Conservation (phyloP, 1,140 invertebrate genomes). For the Phenacoccus solenopsis region DNA sequence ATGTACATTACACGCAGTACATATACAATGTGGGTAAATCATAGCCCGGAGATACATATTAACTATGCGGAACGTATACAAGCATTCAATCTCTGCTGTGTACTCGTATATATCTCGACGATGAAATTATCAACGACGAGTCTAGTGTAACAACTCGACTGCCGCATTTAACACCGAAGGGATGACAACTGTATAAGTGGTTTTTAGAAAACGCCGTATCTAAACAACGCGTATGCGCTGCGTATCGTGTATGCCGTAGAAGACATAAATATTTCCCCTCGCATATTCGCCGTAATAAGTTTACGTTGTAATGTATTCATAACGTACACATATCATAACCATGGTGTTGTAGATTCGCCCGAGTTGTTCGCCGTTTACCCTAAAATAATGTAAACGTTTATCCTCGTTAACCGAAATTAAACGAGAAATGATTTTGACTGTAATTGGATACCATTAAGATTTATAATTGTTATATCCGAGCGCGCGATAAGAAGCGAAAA, state of each 20-base stretch:
- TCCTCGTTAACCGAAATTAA: not conserved
- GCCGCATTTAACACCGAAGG: not conserved
- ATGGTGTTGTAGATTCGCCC: too few species aligned
- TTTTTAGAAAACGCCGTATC: not conserved
- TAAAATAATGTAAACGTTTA: not conserved
- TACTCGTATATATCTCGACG: too few species aligned
- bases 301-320: too few species aligned
- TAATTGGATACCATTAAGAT: not conserved
- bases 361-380: too few species aligned
- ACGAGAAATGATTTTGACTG: not conserved
- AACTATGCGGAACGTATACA: too few species aligned
- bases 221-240: not conserved
- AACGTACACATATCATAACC: too few species aligned
- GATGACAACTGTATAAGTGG: not conserved
- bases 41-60: too few species aligned
- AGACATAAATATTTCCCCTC: not conserved
- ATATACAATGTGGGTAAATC: too few species aligned
- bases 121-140: too few species aligned
- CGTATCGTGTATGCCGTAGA: not conserved
- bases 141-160: not conserved
- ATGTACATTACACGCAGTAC: too few species aligned
- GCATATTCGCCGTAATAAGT: not conserved
- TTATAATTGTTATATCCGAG: conserved; percentile 4
- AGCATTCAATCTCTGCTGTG: too few species aligned
- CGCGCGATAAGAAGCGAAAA: too few species aligned